Evolutionary conservation across 2,113 vertebrate species (phyloP).

Genomic region (Ploceus nigricollis): DNA sequence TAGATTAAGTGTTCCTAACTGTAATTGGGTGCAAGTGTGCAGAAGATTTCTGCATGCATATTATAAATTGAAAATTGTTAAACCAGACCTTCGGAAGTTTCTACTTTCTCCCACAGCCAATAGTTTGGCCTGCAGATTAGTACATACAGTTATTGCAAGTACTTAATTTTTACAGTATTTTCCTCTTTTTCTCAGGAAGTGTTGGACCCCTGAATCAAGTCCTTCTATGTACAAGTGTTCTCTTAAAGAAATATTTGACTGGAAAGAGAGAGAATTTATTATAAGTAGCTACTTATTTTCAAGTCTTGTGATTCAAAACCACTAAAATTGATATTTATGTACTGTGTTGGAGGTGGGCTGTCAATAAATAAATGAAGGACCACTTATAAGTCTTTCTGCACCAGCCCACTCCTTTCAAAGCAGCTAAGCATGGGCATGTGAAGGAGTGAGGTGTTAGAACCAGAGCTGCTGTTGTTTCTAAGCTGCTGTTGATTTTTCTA

Average conservation of each 20-base stretch:
- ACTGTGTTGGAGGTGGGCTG: neutral
- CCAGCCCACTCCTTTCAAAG: neutral
- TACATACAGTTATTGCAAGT: neutral
- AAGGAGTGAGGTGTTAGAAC: neutral
- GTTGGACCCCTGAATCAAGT: neutral
- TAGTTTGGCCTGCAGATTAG: neutral
- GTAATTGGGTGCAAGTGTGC: neutral
- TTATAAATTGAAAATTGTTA: neutral
- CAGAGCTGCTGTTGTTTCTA: neutral
- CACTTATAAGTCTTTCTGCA: neutral
- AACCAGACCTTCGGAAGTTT: neutral
- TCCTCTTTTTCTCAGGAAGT: neutral
- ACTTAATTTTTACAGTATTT: neutral
- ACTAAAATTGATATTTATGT: neutral
- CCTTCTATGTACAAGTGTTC: neutral
- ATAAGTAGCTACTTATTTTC: neutral
- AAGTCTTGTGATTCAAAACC: neutral
- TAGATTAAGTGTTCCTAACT: neutral
- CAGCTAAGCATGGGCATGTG: neutral
- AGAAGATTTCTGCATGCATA: neutral
- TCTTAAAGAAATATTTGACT: neutral
- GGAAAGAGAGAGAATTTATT: neutral
- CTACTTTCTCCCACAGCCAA: neutral
- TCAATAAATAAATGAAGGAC: neutral
- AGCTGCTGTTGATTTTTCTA: neutral